Conservation (phyloP, 2,888 invertebrate species). For the Andrena trimmerana region DNA sequence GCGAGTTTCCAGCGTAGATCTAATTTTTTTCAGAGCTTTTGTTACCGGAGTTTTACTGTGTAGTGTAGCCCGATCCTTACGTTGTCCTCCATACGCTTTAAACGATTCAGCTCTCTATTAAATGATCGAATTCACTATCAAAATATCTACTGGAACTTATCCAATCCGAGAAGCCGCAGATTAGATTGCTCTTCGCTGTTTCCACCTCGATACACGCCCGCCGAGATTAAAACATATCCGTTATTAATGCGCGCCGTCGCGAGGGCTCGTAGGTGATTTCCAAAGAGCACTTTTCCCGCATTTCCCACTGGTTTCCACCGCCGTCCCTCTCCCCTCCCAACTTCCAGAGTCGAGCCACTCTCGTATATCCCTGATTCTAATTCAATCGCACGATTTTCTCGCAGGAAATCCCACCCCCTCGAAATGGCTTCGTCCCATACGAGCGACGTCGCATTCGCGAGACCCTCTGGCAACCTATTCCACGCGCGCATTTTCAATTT, state of each 20-base stretch:
- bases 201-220: constrained; percentile 7
- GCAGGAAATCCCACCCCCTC: constrained; percentile 43
- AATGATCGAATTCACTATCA: background rate
- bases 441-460: constrained; percentile 11
- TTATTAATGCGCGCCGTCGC: constrained; percentile 56
- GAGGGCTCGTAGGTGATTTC: constrained; percentile 19
- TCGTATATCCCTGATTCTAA: constrained; percentile 57
- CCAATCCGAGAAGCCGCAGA: constrained; percentile 45
- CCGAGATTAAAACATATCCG: constrained; percentile 63
- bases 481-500: constrained; percentile 53
- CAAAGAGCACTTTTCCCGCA: constrained; percentile 44
- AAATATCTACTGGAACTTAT: constrained; percentile 39
- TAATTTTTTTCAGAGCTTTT: too few species aligned
- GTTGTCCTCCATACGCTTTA: too few species aligned
- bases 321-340: background rate
- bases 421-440: constrained; percentile 46
- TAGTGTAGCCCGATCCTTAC: too few species aligned
- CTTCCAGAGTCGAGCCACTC: background rate
- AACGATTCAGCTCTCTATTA: background rate
- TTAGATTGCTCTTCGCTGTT: constrained; percentile 41
- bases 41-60: too few species aligned
- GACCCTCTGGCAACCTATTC: constrained; percentile 15
- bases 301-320: constrained; percentile 46
- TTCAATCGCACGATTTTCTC: constrained; percentile 60
- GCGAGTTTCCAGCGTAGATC: too few species aligned